Conservation (phyloP, 1,140 invertebrate genomes). For the Berghia stephanieae region DNA sequence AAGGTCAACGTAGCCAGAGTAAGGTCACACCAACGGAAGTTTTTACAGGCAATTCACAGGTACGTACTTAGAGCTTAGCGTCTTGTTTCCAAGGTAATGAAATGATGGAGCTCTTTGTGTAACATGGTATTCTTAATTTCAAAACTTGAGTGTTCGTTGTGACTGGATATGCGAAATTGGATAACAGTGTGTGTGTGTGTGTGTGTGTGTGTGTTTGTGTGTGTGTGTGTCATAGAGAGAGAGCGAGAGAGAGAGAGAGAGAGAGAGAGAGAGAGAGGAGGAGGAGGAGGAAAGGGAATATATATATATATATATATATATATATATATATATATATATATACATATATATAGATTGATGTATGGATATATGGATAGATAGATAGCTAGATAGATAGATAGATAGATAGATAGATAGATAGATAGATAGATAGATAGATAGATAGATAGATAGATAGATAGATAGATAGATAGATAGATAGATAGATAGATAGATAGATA, state of each 20-base stretch:
- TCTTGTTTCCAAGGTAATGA: neutral
- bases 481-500: slow-evolving; percentile 1
- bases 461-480: neutral
- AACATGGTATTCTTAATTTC: neutral
- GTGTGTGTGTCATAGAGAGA: too few species aligned
- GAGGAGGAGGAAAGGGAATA: too few species aligned
- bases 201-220: too few species aligned
- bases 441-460: neutral
- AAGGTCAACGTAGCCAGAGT: slow-evolving; percentile 95
- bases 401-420: slow-evolving; percentile 23
- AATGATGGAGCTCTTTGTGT: neutral
- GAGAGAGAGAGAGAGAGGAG: neutral
- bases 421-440: slow-evolving; percentile 18
- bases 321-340: slow-evolving; percentile 5
- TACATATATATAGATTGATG: too few species aligned
- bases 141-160: too few species aligned
- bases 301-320: neutral
- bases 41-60: slow-evolving; percentile 99
- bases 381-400: neutral
- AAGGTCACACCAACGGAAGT: slow-evolving; percentile 98
- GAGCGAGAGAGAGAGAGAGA: too few species aligned
- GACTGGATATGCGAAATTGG: too few species aligned
- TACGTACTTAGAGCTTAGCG: slow-evolving; percentile 65
- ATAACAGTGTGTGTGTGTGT: too few species aligned
- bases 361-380: too few species aligned